Conservation (phyloP, 2,888 invertebrate genomes). For the Ptilodon capucinus region DNA sequence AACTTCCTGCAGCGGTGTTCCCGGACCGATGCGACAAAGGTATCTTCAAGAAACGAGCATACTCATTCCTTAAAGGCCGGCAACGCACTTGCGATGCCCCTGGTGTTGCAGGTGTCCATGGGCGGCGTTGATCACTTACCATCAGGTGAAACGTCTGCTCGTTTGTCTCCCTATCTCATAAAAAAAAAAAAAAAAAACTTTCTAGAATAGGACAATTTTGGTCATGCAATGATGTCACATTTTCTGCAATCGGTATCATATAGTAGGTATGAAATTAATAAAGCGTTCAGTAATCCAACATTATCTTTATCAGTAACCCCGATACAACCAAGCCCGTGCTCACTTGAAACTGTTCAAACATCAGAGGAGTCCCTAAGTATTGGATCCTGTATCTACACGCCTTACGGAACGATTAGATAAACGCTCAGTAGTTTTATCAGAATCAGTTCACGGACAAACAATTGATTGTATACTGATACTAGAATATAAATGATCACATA, state of each 20-base stretch:
- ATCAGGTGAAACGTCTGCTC: no score
- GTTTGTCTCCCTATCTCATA: no score
- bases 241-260: neutral
- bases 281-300: neutral
- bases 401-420: neutral
- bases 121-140: no score
- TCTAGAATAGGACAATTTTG: no score
- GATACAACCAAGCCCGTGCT: neutral
- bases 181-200: no score
- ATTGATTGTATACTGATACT: neutral
- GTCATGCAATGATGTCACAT: neutral
- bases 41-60: no score
- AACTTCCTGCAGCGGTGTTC: no score
- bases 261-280: neutral
- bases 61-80: no score
- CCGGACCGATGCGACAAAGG: no score
- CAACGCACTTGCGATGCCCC: no score
- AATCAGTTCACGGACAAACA: neutral
- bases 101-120: no score
- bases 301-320: neutral
- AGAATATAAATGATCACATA: no score
- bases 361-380: neutral
- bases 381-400: neutral
- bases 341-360: neutral
- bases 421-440: neutral